phyloP scores from a whole-genome alignment of 1,140 invertebrate species.

The Diorhabda elongata region DNA sequence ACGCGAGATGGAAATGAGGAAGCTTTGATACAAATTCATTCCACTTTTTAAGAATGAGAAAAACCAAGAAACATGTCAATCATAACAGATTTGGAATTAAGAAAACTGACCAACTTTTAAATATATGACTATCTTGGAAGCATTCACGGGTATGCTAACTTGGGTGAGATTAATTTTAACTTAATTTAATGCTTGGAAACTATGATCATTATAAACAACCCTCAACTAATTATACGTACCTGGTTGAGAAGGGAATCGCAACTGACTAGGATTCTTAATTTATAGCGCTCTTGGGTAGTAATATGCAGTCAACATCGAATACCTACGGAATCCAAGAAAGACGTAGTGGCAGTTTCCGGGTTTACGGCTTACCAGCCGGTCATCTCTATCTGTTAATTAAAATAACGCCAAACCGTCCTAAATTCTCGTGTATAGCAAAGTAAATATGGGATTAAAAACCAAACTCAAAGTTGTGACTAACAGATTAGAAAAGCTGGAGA shows the following conservation, averaged over 20 bases:
- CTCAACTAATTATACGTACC: conserved; percentile 20
- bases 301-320: neutral
- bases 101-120: neutral
- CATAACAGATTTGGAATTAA: neutral
- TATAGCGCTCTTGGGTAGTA: neutral
- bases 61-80: too few species aligned
- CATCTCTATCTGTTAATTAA: too few species aligned
- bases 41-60: too few species aligned
- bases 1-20: too few species aligned
- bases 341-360: too few species aligned
- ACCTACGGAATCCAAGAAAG: neutral
- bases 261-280: neutral
- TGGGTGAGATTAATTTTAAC: conserved; percentile 23
- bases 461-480: too few species aligned
- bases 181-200: conserved; percentile 16
- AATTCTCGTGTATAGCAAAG: too few species aligned
- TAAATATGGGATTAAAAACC: too few species aligned
- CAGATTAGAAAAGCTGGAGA: too few species aligned
- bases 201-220: conserved; percentile 21
- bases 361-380: too few species aligned
- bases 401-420: too few species aligned
- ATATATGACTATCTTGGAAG: conserved; percentile 16
- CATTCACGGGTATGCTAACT: conserved; percentile 11
- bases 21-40: too few species aligned
- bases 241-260: conserved; percentile 7